phyloP scores from a whole-genome alignment of 2,113 vertebrate genomes.

The Nansenia antarctica region DNA sequence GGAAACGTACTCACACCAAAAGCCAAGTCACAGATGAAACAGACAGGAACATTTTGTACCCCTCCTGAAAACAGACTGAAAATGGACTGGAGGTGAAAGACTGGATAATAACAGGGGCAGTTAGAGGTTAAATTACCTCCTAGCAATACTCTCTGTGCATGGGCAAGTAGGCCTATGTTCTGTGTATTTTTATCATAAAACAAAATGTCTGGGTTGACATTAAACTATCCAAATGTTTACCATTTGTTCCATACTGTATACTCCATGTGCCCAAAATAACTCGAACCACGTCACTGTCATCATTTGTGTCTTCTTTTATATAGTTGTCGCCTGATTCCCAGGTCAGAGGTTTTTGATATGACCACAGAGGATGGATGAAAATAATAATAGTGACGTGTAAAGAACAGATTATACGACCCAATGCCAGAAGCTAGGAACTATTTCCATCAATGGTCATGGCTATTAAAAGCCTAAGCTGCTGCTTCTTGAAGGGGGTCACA shows the following conservation, averaged over 20 bases:
- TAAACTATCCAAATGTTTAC: slow-evolving; percentile 33
- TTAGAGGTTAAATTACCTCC: slow-evolving; percentile 50
- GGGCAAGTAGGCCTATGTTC: slow-evolving; percentile 42
- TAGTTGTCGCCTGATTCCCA: slow-evolving; percentile 18
- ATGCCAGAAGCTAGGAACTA: background rate
- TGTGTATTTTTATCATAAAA: slow-evolving; percentile 26
- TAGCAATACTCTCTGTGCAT: slow-evolving; percentile 69
- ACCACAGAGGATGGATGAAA: background rate
- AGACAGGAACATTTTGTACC: background rate
- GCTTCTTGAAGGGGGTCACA: slow-evolving; percentile 1
- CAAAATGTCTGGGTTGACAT: slow-evolving; percentile 36
- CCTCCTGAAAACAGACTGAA: background rate
- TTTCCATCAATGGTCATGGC: slow-evolving; percentile 25
- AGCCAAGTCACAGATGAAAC: background rate
- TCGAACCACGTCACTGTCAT: background rate
- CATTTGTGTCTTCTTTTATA: slow-evolving; percentile 17
- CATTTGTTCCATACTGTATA: slow-evolving; percentile 19
- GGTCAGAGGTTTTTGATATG: background rate
- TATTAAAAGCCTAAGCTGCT: slow-evolving; percentile 19
- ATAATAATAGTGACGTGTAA: too few relatives aligned
- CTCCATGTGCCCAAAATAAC: slow-evolving; percentile 27
- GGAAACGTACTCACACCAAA: slow-evolving; percentile 1
- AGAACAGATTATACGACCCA: too few relatives aligned
- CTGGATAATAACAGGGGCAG: slow-evolving; percentile 3
- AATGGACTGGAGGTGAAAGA: slow-evolving; percentile 25